These are phyloP conservation scores for Xiphorhynchus elegans DNA, from an alignment of 2,113 vertebrate species.

Conservation along the genomic window DNA sequence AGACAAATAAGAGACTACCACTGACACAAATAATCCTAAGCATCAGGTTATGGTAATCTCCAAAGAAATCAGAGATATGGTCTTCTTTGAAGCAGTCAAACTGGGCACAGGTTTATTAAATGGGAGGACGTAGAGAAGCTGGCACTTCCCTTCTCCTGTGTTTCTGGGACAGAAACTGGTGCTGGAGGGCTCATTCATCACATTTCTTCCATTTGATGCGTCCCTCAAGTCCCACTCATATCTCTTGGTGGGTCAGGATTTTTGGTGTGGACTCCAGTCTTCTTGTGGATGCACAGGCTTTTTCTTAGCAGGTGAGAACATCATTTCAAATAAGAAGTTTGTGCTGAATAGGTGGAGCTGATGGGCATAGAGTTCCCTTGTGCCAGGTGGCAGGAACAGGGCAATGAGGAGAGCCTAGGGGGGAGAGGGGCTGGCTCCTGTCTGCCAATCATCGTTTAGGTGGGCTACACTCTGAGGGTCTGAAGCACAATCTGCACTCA, in stretches of 20 bases:
- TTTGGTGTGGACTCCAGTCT: neutral
- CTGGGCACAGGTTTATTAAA: neutral
- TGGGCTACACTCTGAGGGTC: neutral
- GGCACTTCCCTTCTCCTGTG: neutral
- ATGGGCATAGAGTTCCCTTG: rapidly evolving
- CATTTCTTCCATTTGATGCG: neutral
- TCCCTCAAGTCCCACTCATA: neutral
- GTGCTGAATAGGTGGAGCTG: neutral
- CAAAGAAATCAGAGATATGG: neutral
- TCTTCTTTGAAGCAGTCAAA: neutral
- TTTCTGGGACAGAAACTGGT: neutral
- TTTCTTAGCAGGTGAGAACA: neutral
- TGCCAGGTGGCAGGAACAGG: neutral
- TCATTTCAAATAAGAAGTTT: neutral
- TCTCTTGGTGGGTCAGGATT: neutral
- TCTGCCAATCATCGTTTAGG: rapidly evolving
- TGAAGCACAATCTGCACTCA: neutral
- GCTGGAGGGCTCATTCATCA: neutral
- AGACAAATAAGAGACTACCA: neutral
- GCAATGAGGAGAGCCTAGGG: rapidly evolving
- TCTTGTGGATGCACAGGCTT: neutral
- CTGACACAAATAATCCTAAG: neutral
- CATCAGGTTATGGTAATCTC: neutral
- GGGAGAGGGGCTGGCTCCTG: neutral
- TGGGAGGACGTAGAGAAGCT: neutral